phyloP scores from a whole-genome alignment of 2,888 invertebrate species.

The Ormyrus rosae region DNA sequence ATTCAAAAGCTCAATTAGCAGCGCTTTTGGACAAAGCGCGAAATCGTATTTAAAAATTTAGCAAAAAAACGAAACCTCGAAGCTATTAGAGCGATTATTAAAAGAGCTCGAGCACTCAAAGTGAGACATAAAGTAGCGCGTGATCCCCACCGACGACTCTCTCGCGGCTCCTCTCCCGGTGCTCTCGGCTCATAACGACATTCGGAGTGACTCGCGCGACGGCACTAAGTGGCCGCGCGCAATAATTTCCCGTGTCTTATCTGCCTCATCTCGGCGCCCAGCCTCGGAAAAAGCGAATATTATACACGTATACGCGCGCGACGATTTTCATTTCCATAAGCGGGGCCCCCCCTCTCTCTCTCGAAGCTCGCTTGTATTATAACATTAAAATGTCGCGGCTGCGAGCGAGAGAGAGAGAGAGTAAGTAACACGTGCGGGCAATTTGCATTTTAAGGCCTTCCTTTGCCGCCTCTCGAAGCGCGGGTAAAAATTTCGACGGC shows the following conservation, averaged over 20 bases:
- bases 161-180: neutral
- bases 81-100: constrained; percentile 9
- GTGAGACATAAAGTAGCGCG: constrained; percentile 26
- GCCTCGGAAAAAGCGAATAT: neutral
- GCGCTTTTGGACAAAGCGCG: too few relatives aligned
- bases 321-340: constrained; percentile 73
- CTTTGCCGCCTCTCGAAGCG: neutral
- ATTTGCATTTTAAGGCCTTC: constrained; percentile 67
- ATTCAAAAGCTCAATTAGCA: too few relatives aligned
- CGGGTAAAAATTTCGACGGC: constrained; percentile 30
- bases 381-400: constrained; percentile 70
- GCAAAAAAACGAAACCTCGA: too few relatives aligned
- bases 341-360: constrained; percentile 63
- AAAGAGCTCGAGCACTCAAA: neutral
- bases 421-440: constrained; percentile 55
- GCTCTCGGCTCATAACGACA: constrained; percentile 11
- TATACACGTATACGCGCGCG: neutral
- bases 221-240: constrained; percentile 8
- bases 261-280: neutral
- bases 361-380: constrained; percentile 61
- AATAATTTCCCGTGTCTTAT: constrained; percentile 24
- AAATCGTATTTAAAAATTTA: too few relatives aligned
- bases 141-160: constrained; percentile 2
- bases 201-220: neutral
- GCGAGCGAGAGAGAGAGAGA: constrained; percentile 24